Conservation (phyloP, 1,140 invertebrate genomes). For the Trichonephila clavipes region DNA sequence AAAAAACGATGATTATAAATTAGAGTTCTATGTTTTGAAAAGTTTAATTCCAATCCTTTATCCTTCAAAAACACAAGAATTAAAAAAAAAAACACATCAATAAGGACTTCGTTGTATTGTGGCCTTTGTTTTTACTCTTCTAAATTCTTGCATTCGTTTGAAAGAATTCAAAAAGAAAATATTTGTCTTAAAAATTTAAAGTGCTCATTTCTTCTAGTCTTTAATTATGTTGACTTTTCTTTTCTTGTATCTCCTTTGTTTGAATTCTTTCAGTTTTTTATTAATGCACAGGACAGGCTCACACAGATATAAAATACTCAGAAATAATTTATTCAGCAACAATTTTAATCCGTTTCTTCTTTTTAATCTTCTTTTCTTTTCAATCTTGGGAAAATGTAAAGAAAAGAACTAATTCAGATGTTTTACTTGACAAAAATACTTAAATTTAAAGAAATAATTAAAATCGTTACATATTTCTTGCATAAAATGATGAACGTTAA, state of each 20-base stretch:
- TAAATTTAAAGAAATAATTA: no score
- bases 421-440: no score
- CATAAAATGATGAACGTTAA: no score
- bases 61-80: not conserved
- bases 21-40: not conserved
- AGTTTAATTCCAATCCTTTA: not conserved
- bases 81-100: not conserved
- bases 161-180: not conserved
- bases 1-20: slow-evolving; percentile 12
- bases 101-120: not conserved
- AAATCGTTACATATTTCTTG: no score
- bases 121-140: not conserved
- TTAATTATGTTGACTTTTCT: slow-evolving; percentile 39
- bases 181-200: slow-evolving; percentile 22
- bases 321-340: not conserved
- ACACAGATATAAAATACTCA: not conserved
- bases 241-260: not conserved
- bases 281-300: not conserved
- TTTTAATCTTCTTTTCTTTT: not conserved
- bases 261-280: not conserved
- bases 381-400: no score
- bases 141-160: not conserved
- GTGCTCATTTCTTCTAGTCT: not conserved
- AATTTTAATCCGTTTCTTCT: not conserved
- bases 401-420: no score